These are phyloP conservation scores for Charina bottae DNA, from an alignment of 2,113 vertebrate genomes.

Conservation along the genomic window DNA sequence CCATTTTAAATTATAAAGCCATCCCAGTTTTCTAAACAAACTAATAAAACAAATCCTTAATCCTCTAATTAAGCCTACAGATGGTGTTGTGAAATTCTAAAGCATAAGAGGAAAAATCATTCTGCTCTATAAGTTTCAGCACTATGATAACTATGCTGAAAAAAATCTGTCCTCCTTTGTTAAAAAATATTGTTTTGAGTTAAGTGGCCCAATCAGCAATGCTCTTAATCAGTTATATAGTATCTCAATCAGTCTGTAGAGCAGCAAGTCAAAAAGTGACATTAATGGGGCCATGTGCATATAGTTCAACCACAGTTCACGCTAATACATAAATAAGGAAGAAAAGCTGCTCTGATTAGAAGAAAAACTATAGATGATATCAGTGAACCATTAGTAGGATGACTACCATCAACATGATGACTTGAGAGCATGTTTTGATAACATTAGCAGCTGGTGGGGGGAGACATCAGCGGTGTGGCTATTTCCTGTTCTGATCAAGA, in stretches of 20 bases:
- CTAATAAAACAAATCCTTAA: conserved; percentile 43
- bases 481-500: not conserved
- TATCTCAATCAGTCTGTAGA: conserved; percentile 39
- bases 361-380: not conserved
- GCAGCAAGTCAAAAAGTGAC: conserved; percentile 34
- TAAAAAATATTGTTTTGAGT: conserved; percentile 44
- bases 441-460: not conserved
- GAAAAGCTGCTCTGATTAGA: not conserved
- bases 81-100: conserved; percentile 34
- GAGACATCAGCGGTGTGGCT: not conserved
- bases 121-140: conserved; percentile 36
- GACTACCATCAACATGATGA: not conserved
- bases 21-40: conserved; percentile 46
- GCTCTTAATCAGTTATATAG: conserved; percentile 44
- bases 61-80: conserved; percentile 57
- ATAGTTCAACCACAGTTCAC: not conserved
- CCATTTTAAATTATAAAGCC: conserved; percentile 52
- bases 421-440: not conserved
- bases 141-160: conserved; percentile 34
- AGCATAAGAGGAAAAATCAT: conserved; percentile 43
- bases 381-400: not conserved
- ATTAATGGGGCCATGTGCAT: conserved; percentile 29
- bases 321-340: not conserved
- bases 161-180: conserved; percentile 42
- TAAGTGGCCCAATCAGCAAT: conserved; percentile 48